These are phyloP conservation scores for Neocrepidodera transversa DNA, from an alignment of 2,888 invertebrate species.

Conservation along the genomic window DNA sequence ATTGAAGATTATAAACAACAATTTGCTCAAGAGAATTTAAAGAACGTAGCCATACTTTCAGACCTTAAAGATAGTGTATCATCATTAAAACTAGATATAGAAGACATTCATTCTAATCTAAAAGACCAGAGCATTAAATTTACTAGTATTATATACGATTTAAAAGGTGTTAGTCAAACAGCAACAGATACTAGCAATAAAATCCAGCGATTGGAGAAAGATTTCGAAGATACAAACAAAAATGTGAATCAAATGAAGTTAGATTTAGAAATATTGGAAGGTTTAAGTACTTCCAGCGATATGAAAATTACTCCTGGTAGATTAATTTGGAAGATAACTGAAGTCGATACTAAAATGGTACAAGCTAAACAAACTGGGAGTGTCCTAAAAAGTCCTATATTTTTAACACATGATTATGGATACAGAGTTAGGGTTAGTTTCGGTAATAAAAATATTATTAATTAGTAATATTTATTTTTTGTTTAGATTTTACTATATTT, in stretches of 20 bases:
- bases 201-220: slow-evolving; percentile 61
- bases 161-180: slow-evolving; percentile 62
- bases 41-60: slow-evolving; percentile 56
- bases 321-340: slow-evolving; percentile 73
- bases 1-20: slow-evolving; percentile 54
- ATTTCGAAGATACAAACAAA: slow-evolving; percentile 57
- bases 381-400: slow-evolving; percentile 71
- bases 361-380: slow-evolving; percentile 72
- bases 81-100: slow-evolving; percentile 45
- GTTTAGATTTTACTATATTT: slow-evolving; percentile 71
- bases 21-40: slow-evolving; percentile 56
- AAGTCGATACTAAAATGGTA: slow-evolving; percentile 70
- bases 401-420: slow-evolving; percentile 75
- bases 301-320: slow-evolving; percentile 30
- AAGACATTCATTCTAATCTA: slow-evolving; percentile 45
- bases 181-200: slow-evolving; percentile 64
- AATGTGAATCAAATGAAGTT: slow-evolving; percentile 61
- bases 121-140: slow-evolving; percentile 62
- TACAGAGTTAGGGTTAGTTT: slow-evolving; percentile 71
- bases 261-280: slow-evolving; percentile 61
- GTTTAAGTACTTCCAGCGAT: slow-evolving; percentile 40
- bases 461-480: slow-evolving; percentile 2
- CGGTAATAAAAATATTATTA: slow-evolving; percentile 7
- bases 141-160: slow-evolving; percentile 61
- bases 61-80: slow-evolving; percentile 55